These are phyloP conservation scores for Galago senegalensis DNA, from an alignment of 2,797 vertebrate genomes.

Conservation along the genomic window DNA sequence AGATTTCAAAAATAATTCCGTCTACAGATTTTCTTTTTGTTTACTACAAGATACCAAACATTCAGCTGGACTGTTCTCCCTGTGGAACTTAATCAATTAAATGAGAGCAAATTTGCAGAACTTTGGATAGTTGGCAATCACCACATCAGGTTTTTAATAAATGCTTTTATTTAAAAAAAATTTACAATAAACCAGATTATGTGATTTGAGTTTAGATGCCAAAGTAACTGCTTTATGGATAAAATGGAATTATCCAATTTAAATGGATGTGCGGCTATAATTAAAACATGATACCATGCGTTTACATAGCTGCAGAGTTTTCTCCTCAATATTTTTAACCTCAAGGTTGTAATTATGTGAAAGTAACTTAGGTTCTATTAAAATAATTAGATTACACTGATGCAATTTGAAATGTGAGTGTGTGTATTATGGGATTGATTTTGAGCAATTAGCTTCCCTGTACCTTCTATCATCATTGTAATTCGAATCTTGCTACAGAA, in stretches of 20 bases:
- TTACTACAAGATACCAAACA: not conserved
- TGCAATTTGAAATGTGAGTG: constrained; percentile 33
- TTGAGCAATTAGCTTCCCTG: constrained; percentile 70
- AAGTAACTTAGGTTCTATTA: constrained; percentile 69
- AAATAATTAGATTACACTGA: constrained; percentile 67
- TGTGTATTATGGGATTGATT: constrained; percentile 67
- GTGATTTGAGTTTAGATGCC: constrained; percentile 5
- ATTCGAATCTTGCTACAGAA: constrained; percentile 71
- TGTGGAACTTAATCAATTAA: not conserved
- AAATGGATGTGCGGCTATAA: constrained; percentile 20
- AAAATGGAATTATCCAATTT: constrained; percentile 45
- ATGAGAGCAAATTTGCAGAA: constrained; percentile 33
- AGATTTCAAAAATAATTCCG: constrained; percentile 35
- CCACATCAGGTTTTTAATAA: not conserved
- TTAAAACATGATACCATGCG: constrained; percentile 32
- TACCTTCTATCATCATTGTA: constrained; percentile 48
- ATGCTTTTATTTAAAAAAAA: not conserved
- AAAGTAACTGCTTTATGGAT: not conserved
- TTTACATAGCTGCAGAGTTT: constrained; percentile 63
- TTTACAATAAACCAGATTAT: not conserved
- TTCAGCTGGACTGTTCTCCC: not conserved
- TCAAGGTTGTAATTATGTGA: constrained; percentile 66
- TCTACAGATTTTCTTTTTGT: not conserved
- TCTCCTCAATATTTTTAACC: constrained; percentile 77
- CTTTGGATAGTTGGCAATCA: constrained; percentile 9